These are phyloP conservation scores for Sprattus sprattus DNA, from an alignment of 2,113 vertebrate species.

Conservation along the genomic window DNA sequence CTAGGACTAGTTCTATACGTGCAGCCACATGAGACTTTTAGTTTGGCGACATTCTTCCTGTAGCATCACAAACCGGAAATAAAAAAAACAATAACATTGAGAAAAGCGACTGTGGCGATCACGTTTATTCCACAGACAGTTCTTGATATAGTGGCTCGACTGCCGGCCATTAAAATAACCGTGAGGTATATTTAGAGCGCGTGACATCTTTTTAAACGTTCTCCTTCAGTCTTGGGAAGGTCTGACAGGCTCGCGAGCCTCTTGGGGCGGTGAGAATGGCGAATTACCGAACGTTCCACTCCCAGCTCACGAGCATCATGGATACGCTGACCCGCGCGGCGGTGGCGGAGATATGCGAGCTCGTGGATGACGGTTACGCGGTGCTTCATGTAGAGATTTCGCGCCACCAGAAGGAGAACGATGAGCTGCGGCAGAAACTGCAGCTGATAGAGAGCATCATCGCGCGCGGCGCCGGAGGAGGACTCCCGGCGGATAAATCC, in stretches of 20 bases:
- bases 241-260: neutral
- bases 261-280: constrained; percentile 51
- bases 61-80: neutral
- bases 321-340: constrained; percentile 59
- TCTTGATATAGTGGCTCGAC: neutral
- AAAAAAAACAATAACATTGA: constrained; percentile 13
- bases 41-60: constrained; percentile 2
- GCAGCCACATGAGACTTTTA: constrained; percentile 28
- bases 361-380: constrained; percentile 58
- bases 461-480: constrained; percentile 35
- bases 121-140: constrained; percentile 22
- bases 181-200: no score
- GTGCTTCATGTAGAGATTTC: constrained; percentile 56
- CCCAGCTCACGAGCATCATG: constrained; percentile 61
- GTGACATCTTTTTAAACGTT: neutral
- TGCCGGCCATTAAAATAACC: neutral
- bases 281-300: constrained; percentile 55
- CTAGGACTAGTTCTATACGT: no score
- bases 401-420: constrained; percentile 58
- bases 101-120: constrained; percentile 14
- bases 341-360: constrained; percentile 60
- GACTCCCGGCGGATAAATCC: constrained; percentile 20
- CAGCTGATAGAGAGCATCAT: constrained; percentile 57
- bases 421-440: constrained; percentile 51
- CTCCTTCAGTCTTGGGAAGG: neutral